These are phyloP conservation scores for Ichneumoninae sp. DNA, from an alignment of 2,888 invertebrate genomes.

Conservation along the genomic window DNA sequence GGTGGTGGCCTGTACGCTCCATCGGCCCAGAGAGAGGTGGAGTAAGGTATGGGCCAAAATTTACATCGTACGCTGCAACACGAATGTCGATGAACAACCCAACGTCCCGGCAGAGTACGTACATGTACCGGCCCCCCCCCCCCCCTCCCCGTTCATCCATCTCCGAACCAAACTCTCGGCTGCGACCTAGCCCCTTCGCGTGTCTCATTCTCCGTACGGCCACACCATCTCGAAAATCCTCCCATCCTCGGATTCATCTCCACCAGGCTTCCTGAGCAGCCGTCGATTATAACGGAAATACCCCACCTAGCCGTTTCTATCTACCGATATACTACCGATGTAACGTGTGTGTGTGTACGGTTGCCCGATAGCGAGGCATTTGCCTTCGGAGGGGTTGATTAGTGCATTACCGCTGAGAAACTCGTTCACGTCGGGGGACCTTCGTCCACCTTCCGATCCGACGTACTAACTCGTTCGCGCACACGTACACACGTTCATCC, in stretches of 20 bases:
- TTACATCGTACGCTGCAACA: slow-evolving; percentile 78
- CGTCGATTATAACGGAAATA: slow-evolving; percentile 82
- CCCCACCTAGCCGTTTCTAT: slow-evolving; percentile 72
- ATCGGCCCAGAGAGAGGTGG: slow-evolving; percentile 35
- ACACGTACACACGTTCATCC: slow-evolving; percentile 10
- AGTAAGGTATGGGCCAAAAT: slow-evolving; percentile 76
- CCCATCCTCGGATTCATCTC: slow-evolving; percentile 59
- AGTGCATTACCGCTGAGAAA: slow-evolving; percentile 79
- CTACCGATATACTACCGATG: slow-evolving; percentile 39
- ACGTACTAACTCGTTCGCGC: slow-evolving; percentile 33
- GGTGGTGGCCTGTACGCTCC: slow-evolving; percentile 31
- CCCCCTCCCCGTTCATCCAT: slow-evolving; percentile 54
- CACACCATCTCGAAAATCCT: slow-evolving; percentile 38
- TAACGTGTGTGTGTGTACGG: not conserved
- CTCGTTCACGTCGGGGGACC: slow-evolving; percentile 70
- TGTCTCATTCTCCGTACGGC: slow-evolving; percentile 62
- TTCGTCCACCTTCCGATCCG: slow-evolving; percentile 67
- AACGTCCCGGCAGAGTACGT: slow-evolving; percentile 70
- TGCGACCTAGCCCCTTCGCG: slow-evolving; percentile 60
- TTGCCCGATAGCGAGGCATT: slow-evolving; percentile 69
- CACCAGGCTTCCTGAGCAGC: slow-evolving; percentile 73
- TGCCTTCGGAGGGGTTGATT: slow-evolving; percentile 80
- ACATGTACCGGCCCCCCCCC: slow-evolving; percentile 56
- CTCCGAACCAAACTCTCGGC: slow-evolving; percentile 55
- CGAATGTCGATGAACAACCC: slow-evolving; percentile 73